Conservation (phyloP, 2,797 vertebrate species). For the Phataginus tricuspis region DNA sequence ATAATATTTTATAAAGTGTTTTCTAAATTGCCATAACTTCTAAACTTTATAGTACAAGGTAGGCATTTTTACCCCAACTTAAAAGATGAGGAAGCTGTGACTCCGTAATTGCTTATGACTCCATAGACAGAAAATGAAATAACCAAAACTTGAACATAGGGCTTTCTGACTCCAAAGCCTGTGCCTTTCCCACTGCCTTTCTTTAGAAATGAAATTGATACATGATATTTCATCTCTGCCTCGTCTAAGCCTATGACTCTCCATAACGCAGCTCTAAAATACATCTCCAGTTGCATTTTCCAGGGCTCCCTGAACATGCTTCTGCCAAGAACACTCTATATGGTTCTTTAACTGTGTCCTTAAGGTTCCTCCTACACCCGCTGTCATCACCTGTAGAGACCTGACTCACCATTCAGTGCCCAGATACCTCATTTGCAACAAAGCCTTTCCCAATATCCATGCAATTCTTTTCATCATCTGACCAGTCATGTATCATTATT, state of each 20-base stretch:
- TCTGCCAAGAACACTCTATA: neutral
- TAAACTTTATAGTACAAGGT: neutral
- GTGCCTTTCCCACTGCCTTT: neutral
- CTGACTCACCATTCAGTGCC: neutral
- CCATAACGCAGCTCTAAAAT: neutral
- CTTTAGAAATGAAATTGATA: neutral
- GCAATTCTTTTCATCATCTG: neutral
- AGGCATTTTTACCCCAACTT: neutral
- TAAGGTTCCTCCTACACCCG: neutral
- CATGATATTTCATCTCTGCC: neutral
- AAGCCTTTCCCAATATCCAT: neutral
- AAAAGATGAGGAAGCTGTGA: slow-evolving; percentile 12
- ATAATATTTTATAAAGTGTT: neutral
- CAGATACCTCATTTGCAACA: neutral
- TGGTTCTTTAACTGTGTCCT: neutral
- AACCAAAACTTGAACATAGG: neutral
- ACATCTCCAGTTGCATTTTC: neutral
- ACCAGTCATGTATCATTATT: neutral
- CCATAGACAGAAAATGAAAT: neutral
- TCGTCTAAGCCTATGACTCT: neutral
- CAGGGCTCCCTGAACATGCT: neutral
- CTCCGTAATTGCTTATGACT: neutral
- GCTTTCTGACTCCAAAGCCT: neutral
- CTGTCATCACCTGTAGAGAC: neutral
- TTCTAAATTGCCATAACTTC: neutral